Percentiles rank a stretch among this genome's conserved stretches.
phyloP scores from a whole-genome alignment of 2,888 invertebrate species.

The Phortica magna region DNA sequence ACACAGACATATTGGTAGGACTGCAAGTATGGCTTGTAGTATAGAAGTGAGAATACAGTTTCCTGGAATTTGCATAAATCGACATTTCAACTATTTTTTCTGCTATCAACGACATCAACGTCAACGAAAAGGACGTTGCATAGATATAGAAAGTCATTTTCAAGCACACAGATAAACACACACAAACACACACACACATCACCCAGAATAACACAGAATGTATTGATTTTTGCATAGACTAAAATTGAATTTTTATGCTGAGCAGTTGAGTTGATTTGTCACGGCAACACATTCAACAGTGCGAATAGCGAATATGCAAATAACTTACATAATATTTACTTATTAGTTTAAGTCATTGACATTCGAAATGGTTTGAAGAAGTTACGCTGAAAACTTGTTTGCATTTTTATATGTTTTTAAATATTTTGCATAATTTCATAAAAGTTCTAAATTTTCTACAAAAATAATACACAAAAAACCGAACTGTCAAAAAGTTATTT shows the following conservation, averaged over 20 bases:
- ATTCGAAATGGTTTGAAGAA: background rate
- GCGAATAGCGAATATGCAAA: background rate
- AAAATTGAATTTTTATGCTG: slow-evolving; percentile 26
- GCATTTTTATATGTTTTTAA: background rate
- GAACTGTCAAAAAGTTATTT: background rate
- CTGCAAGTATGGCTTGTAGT: slow-evolving; percentile 46
- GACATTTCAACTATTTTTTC: slow-evolving; percentile 62
- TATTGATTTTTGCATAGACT: slow-evolving; percentile 20
- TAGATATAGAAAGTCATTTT: background rate
- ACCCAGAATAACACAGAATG: background rate
- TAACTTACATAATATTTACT: slow-evolving; percentile 9
- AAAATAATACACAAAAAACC: background rate
- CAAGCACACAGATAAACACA: background rate
- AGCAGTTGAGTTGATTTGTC: slow-evolving; percentile 16
- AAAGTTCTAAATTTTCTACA: background rate
- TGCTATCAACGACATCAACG: slow-evolving; percentile 33
- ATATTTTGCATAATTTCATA: background rate
- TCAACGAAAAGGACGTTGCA: slow-evolving; percentile 39
- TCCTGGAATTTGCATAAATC: slow-evolving; percentile 64
- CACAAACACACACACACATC: background rate
- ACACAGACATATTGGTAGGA: background rate
- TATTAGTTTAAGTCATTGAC: background rate
- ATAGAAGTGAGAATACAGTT: slow-evolving; percentile 48
- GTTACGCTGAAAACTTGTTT: background rate
- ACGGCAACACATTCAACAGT: background rate